These are phyloP conservation scores for Mythimna lalbum DNA, from an alignment of 2,888 invertebrate genomes.

Conservation along the genomic window DNA sequence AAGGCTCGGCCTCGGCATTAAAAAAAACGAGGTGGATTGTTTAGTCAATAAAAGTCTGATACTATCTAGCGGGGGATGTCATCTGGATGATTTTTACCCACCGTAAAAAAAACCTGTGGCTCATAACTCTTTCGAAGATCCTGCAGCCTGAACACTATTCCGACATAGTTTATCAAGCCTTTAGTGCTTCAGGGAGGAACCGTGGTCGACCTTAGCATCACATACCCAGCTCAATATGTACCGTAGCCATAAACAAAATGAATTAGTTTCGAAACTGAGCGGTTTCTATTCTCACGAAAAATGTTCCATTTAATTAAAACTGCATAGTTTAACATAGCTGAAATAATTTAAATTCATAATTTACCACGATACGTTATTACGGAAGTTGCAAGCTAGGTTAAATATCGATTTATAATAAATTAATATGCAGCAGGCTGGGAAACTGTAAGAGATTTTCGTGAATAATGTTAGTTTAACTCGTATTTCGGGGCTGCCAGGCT, in stretches of 20 bases:
- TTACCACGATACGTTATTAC: background rate
- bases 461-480: constrained; percentile 17
- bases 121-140: too few relatives aligned
- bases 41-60: too few relatives aligned
- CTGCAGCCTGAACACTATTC: background rate
- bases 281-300: background rate
- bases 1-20: too few relatives aligned
- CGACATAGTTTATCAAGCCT: background rate
- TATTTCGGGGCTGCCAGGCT: constrained; percentile 19
- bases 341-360: constrained; percentile 9
- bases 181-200: background rate
- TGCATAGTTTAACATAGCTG: background rate
- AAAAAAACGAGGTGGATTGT: too few relatives aligned
- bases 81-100: too few relatives aligned
- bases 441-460: constrained; percentile 11
- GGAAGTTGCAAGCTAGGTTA: constrained; percentile 17
- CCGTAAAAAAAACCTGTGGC: too few relatives aligned
- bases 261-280: constrained; percentile 4
- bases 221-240: background rate
- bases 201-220: background rate
- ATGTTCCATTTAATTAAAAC: constrained; percentile 3
- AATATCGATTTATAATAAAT: constrained; percentile 27
- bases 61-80: too few relatives aligned
- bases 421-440: constrained; percentile 27
- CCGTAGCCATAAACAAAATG: constrained; percentile 7